Percentiles rank a stretch among this genome's conserved stretches.
Conservation (phyloP, 2,888 invertebrate genomes). For the Drosophila multiciliata region DNA sequence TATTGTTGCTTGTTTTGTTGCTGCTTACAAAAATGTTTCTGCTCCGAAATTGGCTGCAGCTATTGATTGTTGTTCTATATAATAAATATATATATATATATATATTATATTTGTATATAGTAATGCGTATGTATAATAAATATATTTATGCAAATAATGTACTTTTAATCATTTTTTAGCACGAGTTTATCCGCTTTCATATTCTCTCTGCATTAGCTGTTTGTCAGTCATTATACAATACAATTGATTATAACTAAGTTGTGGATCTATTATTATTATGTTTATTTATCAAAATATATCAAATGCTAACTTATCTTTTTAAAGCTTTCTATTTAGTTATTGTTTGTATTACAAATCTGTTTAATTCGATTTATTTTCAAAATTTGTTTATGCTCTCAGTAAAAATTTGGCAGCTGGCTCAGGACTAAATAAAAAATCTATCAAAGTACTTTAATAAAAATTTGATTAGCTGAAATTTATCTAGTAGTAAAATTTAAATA, state of each 20-base stretch:
- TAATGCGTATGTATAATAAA: conserved; percentile 47
- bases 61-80: conserved; percentile 37
- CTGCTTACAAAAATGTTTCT: conserved; percentile 43
- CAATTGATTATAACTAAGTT: conserved; percentile 61
- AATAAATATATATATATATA: conserved; percentile 38
- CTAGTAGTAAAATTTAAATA: conserved; percentile 59
- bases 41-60: conserved; percentile 11
- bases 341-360: conserved; percentile 58
- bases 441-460: conserved; percentile 28
- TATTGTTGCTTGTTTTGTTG: conserved; percentile 32
- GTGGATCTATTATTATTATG: conserved; percentile 28
- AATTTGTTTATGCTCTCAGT: conserved; percentile 36
- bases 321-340: conserved; percentile 79
- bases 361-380: conserved; percentile 11
- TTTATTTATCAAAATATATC: conserved; percentile 73
- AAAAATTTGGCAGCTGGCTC: conserved; percentile 71
- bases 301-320: conserved; percentile 75
- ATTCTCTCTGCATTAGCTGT: conserved; percentile 19
- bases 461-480: conserved; percentile 55
- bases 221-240: conserved; percentile 63
- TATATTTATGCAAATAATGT: conserved; percentile 35
- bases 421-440: conserved; percentile 47
- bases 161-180: conserved; percentile 37
- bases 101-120: conserved; percentile 44
- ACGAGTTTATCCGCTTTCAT: conserved; percentile 21